phyloP scores from a whole-genome alignment of 2,888 invertebrate genomes.

The Melanchra persicariae region DNA sequence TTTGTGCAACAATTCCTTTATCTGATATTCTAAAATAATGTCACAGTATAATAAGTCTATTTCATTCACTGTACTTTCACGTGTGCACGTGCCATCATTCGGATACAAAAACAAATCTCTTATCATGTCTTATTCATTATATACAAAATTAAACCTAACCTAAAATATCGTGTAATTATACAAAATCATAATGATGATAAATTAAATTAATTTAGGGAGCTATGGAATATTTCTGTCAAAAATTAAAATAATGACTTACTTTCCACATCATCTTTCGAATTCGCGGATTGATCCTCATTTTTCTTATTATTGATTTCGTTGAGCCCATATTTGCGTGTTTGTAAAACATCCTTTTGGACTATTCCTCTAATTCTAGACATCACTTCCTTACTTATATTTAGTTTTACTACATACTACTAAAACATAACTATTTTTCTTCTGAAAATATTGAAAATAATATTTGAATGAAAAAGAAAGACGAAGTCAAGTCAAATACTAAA shows the following conservation, averaged over 20 bases:
- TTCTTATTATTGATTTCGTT: conserved; percentile 77
- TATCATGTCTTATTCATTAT: not conserved
- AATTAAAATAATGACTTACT: conserved; percentile 71
- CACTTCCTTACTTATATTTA: conserved; percentile 47
- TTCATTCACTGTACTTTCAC: not conserved
- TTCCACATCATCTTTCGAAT: conserved; percentile 82
- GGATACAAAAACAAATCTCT: not conserved
- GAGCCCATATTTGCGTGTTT: conserved; percentile 75
- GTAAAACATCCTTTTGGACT: conserved; percentile 78
- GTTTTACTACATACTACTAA: conserved; percentile 39
- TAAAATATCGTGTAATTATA: conserved; percentile 40
- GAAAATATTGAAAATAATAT: conserved; percentile 17
- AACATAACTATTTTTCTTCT: conserved; percentile 6
- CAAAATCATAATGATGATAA: not conserved
- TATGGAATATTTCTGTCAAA: not conserved
- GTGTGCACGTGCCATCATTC: not conserved
- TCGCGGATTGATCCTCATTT: conserved; percentile 74
- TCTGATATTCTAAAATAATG: conserved; percentile 80
- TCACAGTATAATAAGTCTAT: not conserved
- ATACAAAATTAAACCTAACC: conserved; percentile 50
- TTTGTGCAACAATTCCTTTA: conserved; percentile 83
- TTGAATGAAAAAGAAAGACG: conserved; percentile 29
- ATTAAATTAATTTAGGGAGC: not conserved
- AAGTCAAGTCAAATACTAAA: not conserved
- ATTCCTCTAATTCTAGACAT: conserved; percentile 87